Evolutionary conservation across 2,888 invertebrate genomes (phyloP).

Genomic region (Plemyria rubiginata): DNA sequence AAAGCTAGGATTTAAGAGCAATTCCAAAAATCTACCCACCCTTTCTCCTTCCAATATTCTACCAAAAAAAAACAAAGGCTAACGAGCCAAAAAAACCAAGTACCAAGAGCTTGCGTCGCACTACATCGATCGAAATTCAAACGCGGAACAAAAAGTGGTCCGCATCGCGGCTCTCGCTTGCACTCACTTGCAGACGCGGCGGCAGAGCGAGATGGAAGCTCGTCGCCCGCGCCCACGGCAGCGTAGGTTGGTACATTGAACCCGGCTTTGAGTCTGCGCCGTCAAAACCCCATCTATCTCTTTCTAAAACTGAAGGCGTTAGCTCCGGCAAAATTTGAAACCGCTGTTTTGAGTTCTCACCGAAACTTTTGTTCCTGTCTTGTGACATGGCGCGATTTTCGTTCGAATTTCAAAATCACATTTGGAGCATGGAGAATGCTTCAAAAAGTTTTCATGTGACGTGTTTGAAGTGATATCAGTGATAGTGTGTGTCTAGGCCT

Average conservation of each 20-base stretch:
- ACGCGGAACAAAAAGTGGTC: constrained; percentile 79
- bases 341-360: constrained; percentile 52
- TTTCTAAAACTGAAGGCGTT: constrained; percentile 56
- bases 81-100: constrained; percentile 50
- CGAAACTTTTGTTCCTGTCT: constrained; percentile 36
- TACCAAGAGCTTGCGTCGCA: constrained; percentile 64
- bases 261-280: constrained; percentile 61
- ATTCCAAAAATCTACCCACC: constrained; percentile 6
- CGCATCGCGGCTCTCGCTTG: constrained; percentile 56
- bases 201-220: constrained; percentile 54
- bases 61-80: constrained; percentile 16
- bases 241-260: constrained; percentile 79
- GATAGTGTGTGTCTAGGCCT: constrained; percentile 5
- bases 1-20: constrained; percentile 5
- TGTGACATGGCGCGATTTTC: constrained; percentile 43
- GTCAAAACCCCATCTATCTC: constrained; percentile 61
- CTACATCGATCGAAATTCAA: constrained; percentile 80
- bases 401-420: constrained; percentile 39
- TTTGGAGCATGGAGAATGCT: background rate
- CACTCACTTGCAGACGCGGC: constrained; percentile 38
- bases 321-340: constrained; percentile 47
- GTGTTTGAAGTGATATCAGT: constrained; percentile 5
- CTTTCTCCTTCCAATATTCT: constrained; percentile 4
- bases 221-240: constrained; percentile 77
- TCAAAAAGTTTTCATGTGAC: background rate